Evolutionary conservation across 2,113 vertebrate genomes (phyloP).

Genomic region (Siniperca chuatsi): DNA sequence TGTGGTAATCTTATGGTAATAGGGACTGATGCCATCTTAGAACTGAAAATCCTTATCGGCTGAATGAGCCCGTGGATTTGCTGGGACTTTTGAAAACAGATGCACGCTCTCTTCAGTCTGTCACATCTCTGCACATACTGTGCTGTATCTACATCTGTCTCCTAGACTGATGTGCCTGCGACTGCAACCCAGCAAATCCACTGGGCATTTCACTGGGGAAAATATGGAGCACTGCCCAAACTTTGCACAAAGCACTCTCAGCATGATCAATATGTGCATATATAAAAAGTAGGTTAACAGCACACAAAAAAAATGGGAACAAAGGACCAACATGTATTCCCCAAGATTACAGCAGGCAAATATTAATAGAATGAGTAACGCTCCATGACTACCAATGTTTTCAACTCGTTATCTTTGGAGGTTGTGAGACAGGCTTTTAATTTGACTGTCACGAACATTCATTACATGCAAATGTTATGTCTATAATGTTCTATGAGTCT

Average conservation of each 20-base stretch:
- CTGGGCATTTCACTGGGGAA: slow-evolving; percentile 37
- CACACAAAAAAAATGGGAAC: slow-evolving; percentile 48
- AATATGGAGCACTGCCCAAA: slow-evolving; percentile 62
- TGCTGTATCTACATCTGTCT: slow-evolving; percentile 46
- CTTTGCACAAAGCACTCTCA: slow-evolving; percentile 56
- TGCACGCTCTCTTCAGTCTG: slow-evolving; percentile 15
- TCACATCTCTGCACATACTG: slow-evolving; percentile 40
- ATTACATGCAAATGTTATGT: slow-evolving; percentile 42
- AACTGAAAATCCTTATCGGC: slow-evolving; percentile 71
- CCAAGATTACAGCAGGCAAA: slow-evolving; percentile 56
- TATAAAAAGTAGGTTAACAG: slow-evolving; percentile 58
- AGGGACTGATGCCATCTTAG: slow-evolving; percentile 58
- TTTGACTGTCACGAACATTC: slow-evolving; percentile 37
- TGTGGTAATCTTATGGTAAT: slow-evolving; percentile 77
- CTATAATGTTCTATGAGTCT: slow-evolving; percentile 18
- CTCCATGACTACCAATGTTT: slow-evolving; percentile 53
- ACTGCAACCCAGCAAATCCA: slow-evolving; percentile 54
- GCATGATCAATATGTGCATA: slow-evolving; percentile 70
- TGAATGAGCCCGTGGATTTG: slow-evolving; percentile 75
- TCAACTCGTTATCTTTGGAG: slow-evolving; percentile 20
- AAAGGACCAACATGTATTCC: slow-evolving; percentile 47
- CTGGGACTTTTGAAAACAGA: slow-evolving; percentile 60
- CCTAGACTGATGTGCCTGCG: slow-evolving; percentile 29
- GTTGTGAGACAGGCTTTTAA: slow-evolving; percentile 39
- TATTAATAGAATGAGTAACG: slow-evolving; percentile 55